Percentiles rank a stretch among this genome's conserved stretches.
phyloP scores from a whole-genome alignment of 2,888 invertebrate genomes.

The Caenorhabditis japonica region DNA sequence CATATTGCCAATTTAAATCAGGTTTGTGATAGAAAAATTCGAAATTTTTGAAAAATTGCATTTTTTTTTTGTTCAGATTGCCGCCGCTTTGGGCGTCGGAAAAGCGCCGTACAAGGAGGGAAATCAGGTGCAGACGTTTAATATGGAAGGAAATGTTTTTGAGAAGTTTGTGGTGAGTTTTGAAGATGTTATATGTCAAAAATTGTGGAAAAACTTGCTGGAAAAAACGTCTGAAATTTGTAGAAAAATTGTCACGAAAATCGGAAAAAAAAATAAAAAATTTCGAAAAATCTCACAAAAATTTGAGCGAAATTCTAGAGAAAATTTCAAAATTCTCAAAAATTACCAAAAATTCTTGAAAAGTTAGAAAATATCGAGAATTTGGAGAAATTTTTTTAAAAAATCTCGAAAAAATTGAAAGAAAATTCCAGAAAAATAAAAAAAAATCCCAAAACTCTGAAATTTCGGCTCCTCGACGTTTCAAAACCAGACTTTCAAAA shows the following conservation, averaged over 20 bases:
- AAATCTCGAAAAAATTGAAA: no score
- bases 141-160: constrained; percentile 80
- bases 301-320: neutral
- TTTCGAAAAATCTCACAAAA: neutral
- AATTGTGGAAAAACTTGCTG: no score
- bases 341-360: neutral
- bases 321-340: neutral
- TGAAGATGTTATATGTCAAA: no score
- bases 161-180: constrained; percentile 39
- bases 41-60: neutral
- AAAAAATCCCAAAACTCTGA: no score
- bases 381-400: no score
- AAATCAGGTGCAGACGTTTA: constrained; percentile 58
- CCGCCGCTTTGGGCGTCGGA: constrained; percentile 78
- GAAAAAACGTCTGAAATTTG: no score
- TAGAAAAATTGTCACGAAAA: no score
- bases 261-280: no score
- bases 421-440: no score
- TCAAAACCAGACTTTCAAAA: no score
- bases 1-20: constrained; percentile 42
- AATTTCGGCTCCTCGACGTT: no score
- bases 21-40: neutral
- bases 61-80: constrained; percentile 76
- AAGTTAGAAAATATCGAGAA: no score
- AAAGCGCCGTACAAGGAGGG: constrained; percentile 67